phyloP scores from a whole-genome alignment of 2,888 invertebrate species.

The Mellilla xanthometata region DNA sequence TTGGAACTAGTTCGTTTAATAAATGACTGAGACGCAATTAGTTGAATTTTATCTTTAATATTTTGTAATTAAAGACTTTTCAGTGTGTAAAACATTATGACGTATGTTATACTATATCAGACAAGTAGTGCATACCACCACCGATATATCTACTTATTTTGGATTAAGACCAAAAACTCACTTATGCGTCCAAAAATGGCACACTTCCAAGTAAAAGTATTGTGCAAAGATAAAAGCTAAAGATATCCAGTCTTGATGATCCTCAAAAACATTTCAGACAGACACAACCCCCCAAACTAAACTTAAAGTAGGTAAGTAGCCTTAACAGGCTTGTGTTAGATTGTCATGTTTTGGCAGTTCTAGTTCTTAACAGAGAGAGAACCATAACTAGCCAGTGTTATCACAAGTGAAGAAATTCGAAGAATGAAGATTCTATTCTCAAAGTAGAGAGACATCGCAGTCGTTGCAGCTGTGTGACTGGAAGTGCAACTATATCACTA shows the following conservation, averaged over 20 bases:
- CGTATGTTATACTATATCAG: too few relatives aligned
- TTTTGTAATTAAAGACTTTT: too few relatives aligned
- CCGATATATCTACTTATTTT: too few relatives aligned
- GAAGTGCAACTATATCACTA: conserved; percentile 23
- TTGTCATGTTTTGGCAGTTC: conserved; percentile 23
- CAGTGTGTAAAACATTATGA: too few relatives aligned
- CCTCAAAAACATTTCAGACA: conserved; percentile 4
- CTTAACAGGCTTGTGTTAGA: conserved; percentile 16
- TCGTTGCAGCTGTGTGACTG: conserved; percentile 3
- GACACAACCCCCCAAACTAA: conserved; percentile 18
- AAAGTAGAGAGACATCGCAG: too few relatives aligned
- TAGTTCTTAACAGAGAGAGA: conserved; percentile 1
- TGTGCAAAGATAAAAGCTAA: neutral
- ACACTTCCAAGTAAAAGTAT: neutral
- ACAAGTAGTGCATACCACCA: too few relatives aligned
- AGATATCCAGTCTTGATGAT: neutral
- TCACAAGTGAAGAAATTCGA: conserved; percentile 11
- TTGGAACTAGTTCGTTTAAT: too few relatives aligned
- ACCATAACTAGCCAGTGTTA: conserved; percentile 23
- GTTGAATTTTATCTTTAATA: too few relatives aligned
- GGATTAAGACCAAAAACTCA: too few relatives aligned
- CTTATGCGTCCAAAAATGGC: too few relatives aligned
- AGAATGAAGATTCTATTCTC: neutral
- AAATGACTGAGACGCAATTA: too few relatives aligned
- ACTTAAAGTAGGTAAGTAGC: too few relatives aligned